Evolutionary conservation across 2,113 vertebrate species (phyloP).

Genomic region (Bolborhynchus lineola): DNA sequence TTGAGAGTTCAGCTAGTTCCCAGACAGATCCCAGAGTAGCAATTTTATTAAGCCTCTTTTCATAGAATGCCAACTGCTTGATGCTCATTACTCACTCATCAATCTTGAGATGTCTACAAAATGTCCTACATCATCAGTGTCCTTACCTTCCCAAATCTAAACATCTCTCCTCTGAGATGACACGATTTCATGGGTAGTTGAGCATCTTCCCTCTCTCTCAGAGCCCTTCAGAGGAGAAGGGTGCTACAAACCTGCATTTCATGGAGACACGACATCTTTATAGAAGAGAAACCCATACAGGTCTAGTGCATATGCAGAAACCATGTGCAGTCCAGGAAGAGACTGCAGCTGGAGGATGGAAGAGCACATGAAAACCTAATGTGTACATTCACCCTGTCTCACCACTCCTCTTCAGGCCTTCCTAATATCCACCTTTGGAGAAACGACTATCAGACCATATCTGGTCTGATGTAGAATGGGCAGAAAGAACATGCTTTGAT

Average conservation of each 20-base stretch:
- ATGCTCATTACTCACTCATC: neutral
- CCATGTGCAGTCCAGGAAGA: neutral
- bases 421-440: neutral
- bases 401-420: neutral
- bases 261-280: neutral
- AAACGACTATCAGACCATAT: neutral
- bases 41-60: neutral
- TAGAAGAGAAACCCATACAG: neutral
- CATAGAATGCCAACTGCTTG: neutral
- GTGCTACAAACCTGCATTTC: neutral
- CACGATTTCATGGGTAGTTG: neutral
- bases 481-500: neutral
- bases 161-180: fast-evolving
- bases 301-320: neutral
- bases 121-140: neutral
- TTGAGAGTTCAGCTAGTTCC: neutral
- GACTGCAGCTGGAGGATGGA: neutral
- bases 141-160: neutral
- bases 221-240: neutral
- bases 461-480: neutral
- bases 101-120: neutral
- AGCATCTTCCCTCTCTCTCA: neutral
- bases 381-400: neutral
- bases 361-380: neutral
- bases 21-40: neutral